Conservation (phyloP, 2,113 vertebrate genomes). For the Gnathonemus echidnorhynchus region DNA sequence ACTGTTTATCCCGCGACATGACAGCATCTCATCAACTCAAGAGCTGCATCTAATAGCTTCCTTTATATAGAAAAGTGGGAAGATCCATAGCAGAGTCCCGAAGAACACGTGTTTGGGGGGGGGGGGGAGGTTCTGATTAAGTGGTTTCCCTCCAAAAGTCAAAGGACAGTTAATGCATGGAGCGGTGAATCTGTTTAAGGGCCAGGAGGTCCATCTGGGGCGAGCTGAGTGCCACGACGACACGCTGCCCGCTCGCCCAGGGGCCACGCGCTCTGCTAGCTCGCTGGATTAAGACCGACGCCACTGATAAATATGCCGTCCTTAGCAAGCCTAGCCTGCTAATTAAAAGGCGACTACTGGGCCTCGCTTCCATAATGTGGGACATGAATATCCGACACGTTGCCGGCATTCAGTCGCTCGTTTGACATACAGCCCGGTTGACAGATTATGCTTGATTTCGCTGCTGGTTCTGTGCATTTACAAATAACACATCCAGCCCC, state of each 20-base stretch:
- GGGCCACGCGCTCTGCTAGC: neutral
- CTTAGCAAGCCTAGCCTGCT: neutral
- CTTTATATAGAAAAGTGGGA: neutral
- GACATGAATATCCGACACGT: neutral
- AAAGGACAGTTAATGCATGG: neutral
- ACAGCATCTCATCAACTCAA: slow-evolving; percentile 55
- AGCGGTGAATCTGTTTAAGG: neutral
- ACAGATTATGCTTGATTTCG: neutral
- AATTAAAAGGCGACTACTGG: neutral
- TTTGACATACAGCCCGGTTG: neutral
- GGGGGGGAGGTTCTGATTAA: neutral
- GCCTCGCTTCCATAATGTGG: neutral
- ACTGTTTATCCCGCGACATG: slow-evolving; percentile 35
- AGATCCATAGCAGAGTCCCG: slow-evolving; percentile 45
- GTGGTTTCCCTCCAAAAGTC: neutral
- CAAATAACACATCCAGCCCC: neutral
- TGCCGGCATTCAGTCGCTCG: neutral
- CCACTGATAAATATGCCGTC: neutral
- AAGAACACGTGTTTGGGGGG: slow-evolving; percentile 13
- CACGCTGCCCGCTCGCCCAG: neutral
- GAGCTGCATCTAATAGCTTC: neutral
- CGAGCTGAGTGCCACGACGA: neutral
- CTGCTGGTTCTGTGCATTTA: neutral
- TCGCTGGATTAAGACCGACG: neutral
- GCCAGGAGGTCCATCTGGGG: neutral